Conservation (phyloP, 2,113 vertebrate species). For the Pogona vitticeps region DNA sequence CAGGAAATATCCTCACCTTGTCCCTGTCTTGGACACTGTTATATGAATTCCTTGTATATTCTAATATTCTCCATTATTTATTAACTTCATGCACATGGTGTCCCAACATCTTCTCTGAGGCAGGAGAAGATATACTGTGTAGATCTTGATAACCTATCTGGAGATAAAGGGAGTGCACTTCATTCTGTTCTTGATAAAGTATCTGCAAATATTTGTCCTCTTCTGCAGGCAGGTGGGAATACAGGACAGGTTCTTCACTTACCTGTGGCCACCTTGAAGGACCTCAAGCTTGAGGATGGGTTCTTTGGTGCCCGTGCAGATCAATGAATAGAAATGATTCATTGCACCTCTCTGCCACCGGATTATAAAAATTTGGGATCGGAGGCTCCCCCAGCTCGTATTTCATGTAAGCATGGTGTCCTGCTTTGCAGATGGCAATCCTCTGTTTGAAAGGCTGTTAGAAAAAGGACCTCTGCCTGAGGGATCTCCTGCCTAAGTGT, state of each 20-base stretch:
- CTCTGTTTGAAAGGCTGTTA: background rate
- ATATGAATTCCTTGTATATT: background rate
- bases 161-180: background rate
- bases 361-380: background rate
- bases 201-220: conserved; percentile 6
- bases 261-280: background rate
- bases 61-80: background rate
- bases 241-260: conserved; percentile 2
- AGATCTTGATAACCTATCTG: background rate
- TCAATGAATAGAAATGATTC: background rate
- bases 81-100: background rate
- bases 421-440: background rate
- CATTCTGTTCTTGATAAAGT: conserved; percentile 10
- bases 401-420: background rate
- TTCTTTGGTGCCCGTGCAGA: background rate
- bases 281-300: background rate
- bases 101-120: background rate
- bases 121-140: background rate
- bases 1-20: background rate
- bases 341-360: background rate
- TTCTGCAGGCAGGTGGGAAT: background rate
- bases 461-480: too few relatives aligned
- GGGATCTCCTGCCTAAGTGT: too few relatives aligned
- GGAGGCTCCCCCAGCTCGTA: too few relatives aligned
- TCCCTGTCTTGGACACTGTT: too few relatives aligned